phyloP scores from a whole-genome alignment of 2,888 invertebrate genomes.

The Neoscelio sp. region DNA sequence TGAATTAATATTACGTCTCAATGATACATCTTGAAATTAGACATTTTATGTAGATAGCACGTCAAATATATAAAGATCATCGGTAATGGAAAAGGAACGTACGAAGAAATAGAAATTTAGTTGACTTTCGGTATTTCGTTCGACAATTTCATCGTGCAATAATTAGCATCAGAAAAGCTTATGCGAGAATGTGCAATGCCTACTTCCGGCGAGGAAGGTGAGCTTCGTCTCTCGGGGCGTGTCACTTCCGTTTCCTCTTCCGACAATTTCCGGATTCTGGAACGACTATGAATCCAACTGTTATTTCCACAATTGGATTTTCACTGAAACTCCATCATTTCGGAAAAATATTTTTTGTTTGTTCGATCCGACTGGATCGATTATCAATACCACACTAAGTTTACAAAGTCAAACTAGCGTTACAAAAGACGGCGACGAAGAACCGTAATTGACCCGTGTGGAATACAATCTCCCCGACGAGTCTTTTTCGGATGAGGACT shows the following conservation, averaged over 20 bases:
- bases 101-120: too few species aligned
- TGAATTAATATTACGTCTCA: too few species aligned
- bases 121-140: neutral
- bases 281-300: neutral
- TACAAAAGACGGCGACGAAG: slow-evolving; percentile 4
- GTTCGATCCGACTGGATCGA: too few species aligned
- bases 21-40: too few species aligned
- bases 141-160: neutral
- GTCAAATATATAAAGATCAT: too few species aligned
- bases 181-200: slow-evolving; percentile 12
- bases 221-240: slow-evolving; percentile 69
- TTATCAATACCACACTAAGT: neutral
- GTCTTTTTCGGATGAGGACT: slow-evolving; percentile 59
- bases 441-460: slow-evolving; percentile 70
- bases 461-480: slow-evolving; percentile 68
- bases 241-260: slow-evolving; percentile 78
- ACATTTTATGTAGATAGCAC: too few species aligned
- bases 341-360: too few species aligned
- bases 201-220: slow-evolving; percentile 61
- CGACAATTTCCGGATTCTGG: slow-evolving; percentile 77
- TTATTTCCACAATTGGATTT: neutral
- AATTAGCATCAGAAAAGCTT: slow-evolving; percentile 11
- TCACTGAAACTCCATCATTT: neutral
- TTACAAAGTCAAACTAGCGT: neutral
- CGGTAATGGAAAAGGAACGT: too few species aligned